These are phyloP conservation scores for Synanthedon andrenaeformis DNA, from an alignment of 2,888 invertebrate genomes.

Conservation along the genomic window DNA sequence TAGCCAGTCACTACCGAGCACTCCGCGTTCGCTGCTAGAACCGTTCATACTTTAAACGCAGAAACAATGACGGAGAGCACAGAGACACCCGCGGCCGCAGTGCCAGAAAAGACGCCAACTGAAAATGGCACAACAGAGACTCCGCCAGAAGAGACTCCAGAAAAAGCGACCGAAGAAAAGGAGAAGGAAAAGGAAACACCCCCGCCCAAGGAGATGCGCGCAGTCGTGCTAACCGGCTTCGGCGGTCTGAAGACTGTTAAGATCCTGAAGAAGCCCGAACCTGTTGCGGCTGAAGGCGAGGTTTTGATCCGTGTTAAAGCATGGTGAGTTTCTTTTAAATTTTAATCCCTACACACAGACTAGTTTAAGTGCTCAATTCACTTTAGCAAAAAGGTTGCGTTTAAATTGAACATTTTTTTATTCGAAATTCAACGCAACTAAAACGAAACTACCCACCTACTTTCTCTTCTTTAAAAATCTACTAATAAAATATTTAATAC, in stretches of 20 bases:
- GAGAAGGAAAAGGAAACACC: conserved; percentile 59
- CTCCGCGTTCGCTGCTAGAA: conserved; percentile 51
- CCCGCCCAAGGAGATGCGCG: conserved; percentile 85
- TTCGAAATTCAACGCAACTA: neutral
- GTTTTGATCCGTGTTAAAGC: conserved; percentile 87
- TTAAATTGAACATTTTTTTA: conserved; percentile 2
- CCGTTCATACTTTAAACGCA: conserved; percentile 30
- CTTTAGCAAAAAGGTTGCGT: neutral
- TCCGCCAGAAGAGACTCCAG: conserved; percentile 61
- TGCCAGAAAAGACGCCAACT: conserved; percentile 68
- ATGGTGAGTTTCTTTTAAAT: conserved; percentile 74
- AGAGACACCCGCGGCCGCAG: conserved; percentile 62
- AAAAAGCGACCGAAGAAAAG: conserved; percentile 66
- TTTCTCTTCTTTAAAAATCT: too few species aligned
- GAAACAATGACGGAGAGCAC: conserved; percentile 64
- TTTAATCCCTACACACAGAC: conserved; percentile 5
- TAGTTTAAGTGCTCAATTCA: conserved; percentile 6
- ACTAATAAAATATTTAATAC: too few species aligned
- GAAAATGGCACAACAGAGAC: conserved; percentile 62
- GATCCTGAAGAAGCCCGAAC: conserved; percentile 84
- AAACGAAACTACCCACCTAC: neutral
- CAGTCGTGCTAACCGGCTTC: conserved; percentile 86
- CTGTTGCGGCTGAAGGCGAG: conserved; percentile 77
- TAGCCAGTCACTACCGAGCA: conserved; percentile 24
- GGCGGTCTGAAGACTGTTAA: conserved; percentile 89